Percentiles rank a stretch among this genome's conserved stretches.
phyloP scores from a whole-genome alignment of 1,140 invertebrate genomes.

The Scaptomyza montana region DNA sequence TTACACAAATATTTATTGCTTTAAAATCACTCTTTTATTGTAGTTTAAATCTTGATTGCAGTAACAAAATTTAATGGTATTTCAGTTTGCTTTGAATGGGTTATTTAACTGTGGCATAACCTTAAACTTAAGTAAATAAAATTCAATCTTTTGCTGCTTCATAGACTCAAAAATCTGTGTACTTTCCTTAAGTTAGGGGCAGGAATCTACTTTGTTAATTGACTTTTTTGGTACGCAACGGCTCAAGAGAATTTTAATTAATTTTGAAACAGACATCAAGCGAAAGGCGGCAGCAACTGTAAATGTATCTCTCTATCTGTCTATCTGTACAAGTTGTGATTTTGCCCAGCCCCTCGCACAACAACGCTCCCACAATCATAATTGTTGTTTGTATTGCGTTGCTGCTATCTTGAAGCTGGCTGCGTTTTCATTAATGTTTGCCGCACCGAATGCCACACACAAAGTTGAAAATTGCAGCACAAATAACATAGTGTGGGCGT shows the following conservation, averaged over 20 bases:
- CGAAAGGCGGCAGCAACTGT: not conserved
- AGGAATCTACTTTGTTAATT: conserved; percentile 30
- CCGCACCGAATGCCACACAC: conserved; percentile 56
- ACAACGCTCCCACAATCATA: conserved; percentile 21
- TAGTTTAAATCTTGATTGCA: too few species aligned
- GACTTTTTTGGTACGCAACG: not conserved
- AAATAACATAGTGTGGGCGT: conserved; percentile 32
- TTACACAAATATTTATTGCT: too few species aligned
- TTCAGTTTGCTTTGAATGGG: not conserved
- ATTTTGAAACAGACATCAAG: conserved; percentile 6
- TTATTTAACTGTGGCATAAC: not conserved
- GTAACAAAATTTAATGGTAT: too few species aligned
- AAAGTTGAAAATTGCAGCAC: conserved; percentile 70
- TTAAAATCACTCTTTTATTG: too few species aligned
- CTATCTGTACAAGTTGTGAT: conserved; percentile 11
- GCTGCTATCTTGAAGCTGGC: not conserved
- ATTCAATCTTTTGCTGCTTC: not conserved
- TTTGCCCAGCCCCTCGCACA: not conserved
- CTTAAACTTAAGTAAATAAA: not conserved
- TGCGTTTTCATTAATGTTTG: conserved; percentile 52
- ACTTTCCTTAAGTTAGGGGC: not conserved
- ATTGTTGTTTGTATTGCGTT: conserved; percentile 31
- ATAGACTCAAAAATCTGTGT: not conserved
- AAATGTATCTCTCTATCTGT: not conserved
- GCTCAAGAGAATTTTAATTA: conserved; percentile 52